These are phyloP conservation scores for Melanogrammus aeglefinus DNA, from an alignment of 2,797 vertebrate genomes.

Conservation along the genomic window DNA sequence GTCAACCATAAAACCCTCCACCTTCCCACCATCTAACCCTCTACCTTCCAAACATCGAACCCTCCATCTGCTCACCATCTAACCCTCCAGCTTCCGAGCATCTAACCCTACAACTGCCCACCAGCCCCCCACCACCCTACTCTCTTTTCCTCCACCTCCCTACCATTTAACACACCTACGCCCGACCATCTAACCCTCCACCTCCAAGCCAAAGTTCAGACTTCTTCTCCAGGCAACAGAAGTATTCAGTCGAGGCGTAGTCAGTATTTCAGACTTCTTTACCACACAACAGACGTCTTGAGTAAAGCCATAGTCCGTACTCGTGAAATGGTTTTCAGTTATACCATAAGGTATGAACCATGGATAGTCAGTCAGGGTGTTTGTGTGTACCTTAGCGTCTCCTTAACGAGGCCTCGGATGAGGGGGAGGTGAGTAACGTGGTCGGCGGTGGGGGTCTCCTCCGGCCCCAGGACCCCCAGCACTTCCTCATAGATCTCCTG, in stretches of 20 bases:
- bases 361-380: not conserved
- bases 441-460: conserved; percentile 69
- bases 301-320: not conserved
- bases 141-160: too few relatives aligned
- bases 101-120: not conserved
- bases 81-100: not conserved
- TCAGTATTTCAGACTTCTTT: not conserved
- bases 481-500: conserved; percentile 80
- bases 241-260: not conserved
- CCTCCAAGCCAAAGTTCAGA: not conserved
- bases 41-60: too few relatives aligned
- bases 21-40: not conserved
- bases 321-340: too few relatives aligned
- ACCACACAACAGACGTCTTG: not conserved
- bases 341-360: not conserved
- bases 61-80: too few relatives aligned
- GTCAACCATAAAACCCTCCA: too few relatives aligned
- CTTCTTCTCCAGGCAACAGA: not conserved
- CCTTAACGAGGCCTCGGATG: conserved; percentile 88
- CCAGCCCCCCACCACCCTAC: too few relatives aligned
- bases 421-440: conserved; percentile 81
- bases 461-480: conserved; percentile 70
- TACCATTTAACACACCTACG: too few relatives aligned
- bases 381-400: conserved; percentile 82
- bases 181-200: too few relatives aligned